Evolutionary conservation across 35 echinoderm and acorn worm genomes (phyloP), one percentile per base, ranked within the genome.

Genomic region (Apostichopus japonicus): DNA sequence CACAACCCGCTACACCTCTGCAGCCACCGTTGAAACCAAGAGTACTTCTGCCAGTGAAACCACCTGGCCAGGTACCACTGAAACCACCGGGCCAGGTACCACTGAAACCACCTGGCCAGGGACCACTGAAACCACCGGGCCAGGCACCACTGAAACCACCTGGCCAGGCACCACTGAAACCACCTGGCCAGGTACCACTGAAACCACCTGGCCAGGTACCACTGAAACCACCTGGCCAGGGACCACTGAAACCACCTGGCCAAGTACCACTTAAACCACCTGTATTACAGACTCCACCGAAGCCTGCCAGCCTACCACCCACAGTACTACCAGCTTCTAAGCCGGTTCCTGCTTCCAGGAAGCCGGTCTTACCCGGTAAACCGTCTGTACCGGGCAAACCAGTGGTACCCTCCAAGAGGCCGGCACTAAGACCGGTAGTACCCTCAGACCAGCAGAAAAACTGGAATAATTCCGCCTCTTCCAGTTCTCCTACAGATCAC

Each of bases 1-100:
- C 65, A 23, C 61, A 63, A 89, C 86, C 51, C 9, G 72, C 53
- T 53, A 61, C 86, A 71, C 25, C 86, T 33, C 11, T 61, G 4
- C 62, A 67, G 51, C 5, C 16, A 2, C 23, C 86, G 13, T 56
- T 89, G 5, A 89, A 73, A 73, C 86, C 62, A 33, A 13, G 22
- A 17, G 55, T 6, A 10, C 56, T 27, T 33, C 23, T 63, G 6
- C 9, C 86, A 72, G 61, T 72, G 33, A 89, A 89, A 89, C 86
- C 86, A 9, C 86, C 86, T 15, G 86, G 86, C 33, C 86, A 89
- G n/a, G 70, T 21, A 65, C 21, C 86, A 25, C 86, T 24, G 10
- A 88, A 88, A 88, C 86, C 86, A 7, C 86, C 86, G 2, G 80
- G 80, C 22, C 80, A 84, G 78, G 27, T 6, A 87, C 55, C 83